These are phyloP conservation scores for Agrotis ipsilon DNA, from an alignment of 2,888 invertebrate species.

Conservation along the genomic window DNA sequence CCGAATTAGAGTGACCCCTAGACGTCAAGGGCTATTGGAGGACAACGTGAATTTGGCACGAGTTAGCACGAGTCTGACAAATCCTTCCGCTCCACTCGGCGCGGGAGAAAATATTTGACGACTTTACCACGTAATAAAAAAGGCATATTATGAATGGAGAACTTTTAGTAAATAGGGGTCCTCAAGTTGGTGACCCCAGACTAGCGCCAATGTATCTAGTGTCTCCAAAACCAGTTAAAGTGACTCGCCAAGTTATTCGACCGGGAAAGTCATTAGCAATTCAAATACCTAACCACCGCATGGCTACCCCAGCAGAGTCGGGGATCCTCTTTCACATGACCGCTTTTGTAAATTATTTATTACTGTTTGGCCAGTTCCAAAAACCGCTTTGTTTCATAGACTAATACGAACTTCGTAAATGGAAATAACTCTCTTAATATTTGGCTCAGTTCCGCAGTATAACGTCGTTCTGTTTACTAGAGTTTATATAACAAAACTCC, in stretches of 20 bases:
- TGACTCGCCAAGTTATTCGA: constrained; percentile 82
- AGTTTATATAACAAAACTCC: constrained; percentile 36
- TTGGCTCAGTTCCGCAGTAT: constrained; percentile 55
- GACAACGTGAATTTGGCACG: no score
- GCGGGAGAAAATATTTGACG: no score
- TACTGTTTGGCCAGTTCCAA: constrained; percentile 85
- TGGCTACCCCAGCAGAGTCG: constrained; percentile 79
- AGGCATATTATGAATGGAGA: constrained; percentile 13
- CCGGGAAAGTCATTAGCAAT: constrained; percentile 87
- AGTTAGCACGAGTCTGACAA: no score
- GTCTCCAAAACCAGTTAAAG: constrained; percentile 80
- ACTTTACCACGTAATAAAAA: no score
- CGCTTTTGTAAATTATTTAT: constrained; percentile 89
- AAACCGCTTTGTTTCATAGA: constrained; percentile 82
- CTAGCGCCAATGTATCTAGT: constrained; percentile 75
- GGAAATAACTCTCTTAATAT: constrained; percentile 74
- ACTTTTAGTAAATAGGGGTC: constrained; percentile 44
- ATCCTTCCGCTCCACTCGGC: no score
- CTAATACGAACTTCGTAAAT: constrained; percentile 76
- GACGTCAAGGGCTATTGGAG: no score
- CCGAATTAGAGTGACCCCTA: no score
- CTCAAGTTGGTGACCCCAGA: constrained; percentile 59
- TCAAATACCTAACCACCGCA: constrained; percentile 87
- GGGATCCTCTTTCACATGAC: constrained; percentile 86
- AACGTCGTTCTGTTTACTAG: constrained; percentile 50